Base-by-base conservation (phyloP, 2,888 invertebrate species). In the Itoplectis maculator region DNA sequence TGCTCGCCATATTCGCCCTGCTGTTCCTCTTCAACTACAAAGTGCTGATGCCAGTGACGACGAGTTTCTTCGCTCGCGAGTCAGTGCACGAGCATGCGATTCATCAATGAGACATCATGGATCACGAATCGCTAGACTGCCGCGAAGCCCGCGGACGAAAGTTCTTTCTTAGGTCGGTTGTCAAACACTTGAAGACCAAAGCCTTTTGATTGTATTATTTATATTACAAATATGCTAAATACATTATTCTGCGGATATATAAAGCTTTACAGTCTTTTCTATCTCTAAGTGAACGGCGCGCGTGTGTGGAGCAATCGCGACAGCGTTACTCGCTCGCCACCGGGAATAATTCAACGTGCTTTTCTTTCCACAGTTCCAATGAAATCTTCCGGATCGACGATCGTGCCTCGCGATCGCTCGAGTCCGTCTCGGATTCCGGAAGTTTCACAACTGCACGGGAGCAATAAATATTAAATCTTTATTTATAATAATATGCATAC, bases 1-100 rank as follows among this genome's bases (percentile, higher is more conserved):
- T 83, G 49, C 13, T 85, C 0, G 37, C 49, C 2, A 45, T 82
- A 7, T 92, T 92, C 69, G 79, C 81, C 8, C 69, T 88, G 18
- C 84, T 92, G 47, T 90, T 91, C 40, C 37, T 89, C 29, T 91
- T 92, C 78, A 91, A 92, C 77, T 91, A 85, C 82, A 90, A 87
- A 49, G 70, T 92, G 47, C 20, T 92, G 7, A 56, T 92, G 47
- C 91, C 92, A 69, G 78, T 87, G 13, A 87, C 89, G 3, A 85
- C 86, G 47, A 85, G 76, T 63, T 76, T 87, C 42, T 74, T 86
- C 45, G 47, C 56, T 63, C 54, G 45, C 29, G 70, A 82, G 69
- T 84, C 49, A 65, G 18, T 1, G 47, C 18, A 29, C 18, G 47
- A 8, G 37, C 18, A 0, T 37, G 15, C 59, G 29, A 59, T 15